Conservation (phyloP, 92 coral and sea anemone species). For the Zoanthus solanderi region DNA sequence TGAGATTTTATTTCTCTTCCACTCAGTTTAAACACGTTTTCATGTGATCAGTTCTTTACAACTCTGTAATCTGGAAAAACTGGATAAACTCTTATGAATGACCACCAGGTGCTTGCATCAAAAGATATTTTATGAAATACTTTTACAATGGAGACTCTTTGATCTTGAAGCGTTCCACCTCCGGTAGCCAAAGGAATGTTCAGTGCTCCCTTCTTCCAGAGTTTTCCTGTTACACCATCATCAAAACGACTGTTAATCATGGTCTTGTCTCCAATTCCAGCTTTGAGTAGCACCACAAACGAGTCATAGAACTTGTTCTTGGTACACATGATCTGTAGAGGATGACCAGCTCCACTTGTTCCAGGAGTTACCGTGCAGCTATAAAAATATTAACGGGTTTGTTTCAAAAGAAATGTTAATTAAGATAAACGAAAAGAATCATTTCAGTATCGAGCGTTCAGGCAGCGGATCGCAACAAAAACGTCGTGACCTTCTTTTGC, state of each 20-base stretch:
- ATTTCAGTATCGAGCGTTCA: too few species aligned
- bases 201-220: not conserved
- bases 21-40: too few species aligned
- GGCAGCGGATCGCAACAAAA: too few species aligned
- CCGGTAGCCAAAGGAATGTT: not conserved
- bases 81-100: not conserved
- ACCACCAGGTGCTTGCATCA: not conserved
- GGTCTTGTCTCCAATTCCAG: not conserved
- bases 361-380: not conserved
- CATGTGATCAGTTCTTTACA: too few species aligned
- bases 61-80: not conserved
- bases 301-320: constrained; percentile 40
- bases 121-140: not conserved
- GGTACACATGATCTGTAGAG: not conserved
- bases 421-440: too few species aligned
- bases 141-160: not conserved
- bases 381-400: too few species aligned
- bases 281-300: constrained; percentile 23
- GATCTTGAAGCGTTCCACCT: not conserved
- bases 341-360: not conserved
- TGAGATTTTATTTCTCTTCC: too few species aligned
- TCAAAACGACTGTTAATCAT: not conserved
- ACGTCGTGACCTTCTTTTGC: too few species aligned
- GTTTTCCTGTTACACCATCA: not conserved
- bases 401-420: too few species aligned